Conservation (phyloP, 1,140 invertebrate genomes). For the Charaxes varanes region DNA sequence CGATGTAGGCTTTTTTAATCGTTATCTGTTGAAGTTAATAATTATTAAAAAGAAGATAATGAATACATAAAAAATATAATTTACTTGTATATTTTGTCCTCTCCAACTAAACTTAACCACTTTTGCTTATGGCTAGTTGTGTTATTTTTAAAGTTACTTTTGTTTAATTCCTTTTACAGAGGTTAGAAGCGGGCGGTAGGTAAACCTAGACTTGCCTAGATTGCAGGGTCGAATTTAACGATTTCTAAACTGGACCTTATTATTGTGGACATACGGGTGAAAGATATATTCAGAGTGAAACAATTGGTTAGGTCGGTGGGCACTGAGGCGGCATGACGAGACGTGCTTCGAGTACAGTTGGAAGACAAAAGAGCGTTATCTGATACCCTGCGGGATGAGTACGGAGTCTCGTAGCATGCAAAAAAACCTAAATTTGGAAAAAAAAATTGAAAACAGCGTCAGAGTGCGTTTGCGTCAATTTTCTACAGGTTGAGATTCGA, state of each 20-base stretch:
- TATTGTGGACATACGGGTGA: conserved; percentile 14
- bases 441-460: neutral
- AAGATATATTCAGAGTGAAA: conserved; percentile 8
- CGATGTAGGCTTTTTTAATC: no score
- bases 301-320: conserved; percentile 24
- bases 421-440: conserved; percentile 12
- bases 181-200: no score
- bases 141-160: no score
- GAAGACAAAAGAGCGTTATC: conserved; percentile 52
- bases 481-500: no score
- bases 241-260: conserved; percentile 14
- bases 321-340: conserved; percentile 23
- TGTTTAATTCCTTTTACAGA: no score
- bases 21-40: no score
- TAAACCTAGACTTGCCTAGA: conserved; percentile 13
- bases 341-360: conserved; percentile 45
- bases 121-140: no score
- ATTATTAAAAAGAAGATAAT: no score
- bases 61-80: no score
- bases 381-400: conserved; percentile 34
- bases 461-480: neutral
- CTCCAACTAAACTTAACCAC: no score
- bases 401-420: conserved; percentile 12
- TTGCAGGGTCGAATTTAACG: conserved; percentile 1
- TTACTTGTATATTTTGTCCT: no score